These are phyloP conservation scores for Ivindomyrus marchei DNA, from an alignment of 2,113 vertebrate species.

Conservation along the genomic window DNA sequence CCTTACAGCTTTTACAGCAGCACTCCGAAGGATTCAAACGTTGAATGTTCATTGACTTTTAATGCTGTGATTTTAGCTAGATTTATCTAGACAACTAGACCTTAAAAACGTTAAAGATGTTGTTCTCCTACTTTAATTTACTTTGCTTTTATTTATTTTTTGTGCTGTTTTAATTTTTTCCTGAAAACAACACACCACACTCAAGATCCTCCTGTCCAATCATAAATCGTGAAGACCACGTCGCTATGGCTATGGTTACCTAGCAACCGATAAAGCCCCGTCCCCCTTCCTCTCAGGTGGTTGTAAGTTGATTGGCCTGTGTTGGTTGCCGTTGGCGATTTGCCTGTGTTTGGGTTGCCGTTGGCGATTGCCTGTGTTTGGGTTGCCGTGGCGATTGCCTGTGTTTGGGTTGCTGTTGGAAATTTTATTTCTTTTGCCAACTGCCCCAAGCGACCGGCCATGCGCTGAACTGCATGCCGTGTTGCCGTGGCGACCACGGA, in stretches of 20 bases:
- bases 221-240: conserved; percentile 70
- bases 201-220: conserved; percentile 64
- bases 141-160: conserved; percentile 63
- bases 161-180: conserved; percentile 62
- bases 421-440: conserved; percentile 56
- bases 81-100: conserved; percentile 27
- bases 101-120: conserved; percentile 49
- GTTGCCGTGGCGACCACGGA: conserved; percentile 64
- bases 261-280: conserved; percentile 65
- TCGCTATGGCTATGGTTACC: conserved; percentile 68
- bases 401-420: conserved; percentile 63
- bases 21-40: neutral
- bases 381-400: conserved; percentile 69
- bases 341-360: conserved; percentile 68
- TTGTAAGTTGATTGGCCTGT: conserved; percentile 79
- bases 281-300: conserved; percentile 64
- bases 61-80: conserved; percentile 4
- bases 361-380: conserved; percentile 68
- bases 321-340: conserved; percentile 70
- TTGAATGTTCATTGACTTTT: conserved; percentile 3
- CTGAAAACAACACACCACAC: conserved; percentile 59
- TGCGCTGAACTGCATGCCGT: conserved; percentile 64
- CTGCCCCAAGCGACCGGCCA: conserved; percentile 62
- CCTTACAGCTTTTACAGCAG: neutral
- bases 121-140: conserved; percentile 53